Percentiles rank a stretch among this genome's conserved stretches.
These are phyloP conservation scores for Theocolax elegans DNA, from an alignment of 1,140 invertebrate genomes.

Conservation along the genomic window DNA sequence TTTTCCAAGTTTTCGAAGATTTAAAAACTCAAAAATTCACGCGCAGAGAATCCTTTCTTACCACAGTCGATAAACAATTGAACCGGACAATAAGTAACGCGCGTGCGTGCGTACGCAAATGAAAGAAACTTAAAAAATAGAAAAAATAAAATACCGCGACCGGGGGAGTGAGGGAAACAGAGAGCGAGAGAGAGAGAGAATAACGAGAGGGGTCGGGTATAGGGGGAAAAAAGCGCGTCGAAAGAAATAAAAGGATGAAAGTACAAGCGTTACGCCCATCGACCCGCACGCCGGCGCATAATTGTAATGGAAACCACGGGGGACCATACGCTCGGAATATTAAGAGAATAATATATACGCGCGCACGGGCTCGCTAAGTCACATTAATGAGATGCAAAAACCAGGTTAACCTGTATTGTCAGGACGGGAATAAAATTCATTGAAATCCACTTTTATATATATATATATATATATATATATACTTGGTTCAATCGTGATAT, in stretches of 20 bases:
- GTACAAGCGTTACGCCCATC: neutral
- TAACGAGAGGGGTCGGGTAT: neutral
- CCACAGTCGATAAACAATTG: too few species aligned
- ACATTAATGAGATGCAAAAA: conserved; percentile 32
- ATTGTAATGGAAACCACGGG: conserved; percentile 35
- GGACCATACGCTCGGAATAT: conserved; percentile 28
- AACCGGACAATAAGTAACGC: too few species aligned
- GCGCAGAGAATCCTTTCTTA: too few species aligned
- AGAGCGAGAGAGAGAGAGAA: too few species aligned
- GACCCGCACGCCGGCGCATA: conserved; percentile 6
- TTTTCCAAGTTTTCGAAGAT: too few species aligned
- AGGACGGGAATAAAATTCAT: neutral
- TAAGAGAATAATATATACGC: conserved; percentile 19
- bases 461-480: too few species aligned
- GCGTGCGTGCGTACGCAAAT: too few species aligned
- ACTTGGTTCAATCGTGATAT: neutral
- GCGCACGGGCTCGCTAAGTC: neutral
- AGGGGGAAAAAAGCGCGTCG: neutral
- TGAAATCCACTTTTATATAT: neutral
- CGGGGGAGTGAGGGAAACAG: too few species aligned
- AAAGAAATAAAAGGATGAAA: neutral
- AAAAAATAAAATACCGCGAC: too few species aligned
- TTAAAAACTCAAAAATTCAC: too few species aligned
- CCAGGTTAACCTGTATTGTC: conserved; percentile 10
- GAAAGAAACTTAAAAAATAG: too few species aligned